These are phyloP conservation scores for Cyphomyrus plagiostoma DNA, from an alignment of 2,113 vertebrate genomes.

Conservation along the genomic window DNA sequence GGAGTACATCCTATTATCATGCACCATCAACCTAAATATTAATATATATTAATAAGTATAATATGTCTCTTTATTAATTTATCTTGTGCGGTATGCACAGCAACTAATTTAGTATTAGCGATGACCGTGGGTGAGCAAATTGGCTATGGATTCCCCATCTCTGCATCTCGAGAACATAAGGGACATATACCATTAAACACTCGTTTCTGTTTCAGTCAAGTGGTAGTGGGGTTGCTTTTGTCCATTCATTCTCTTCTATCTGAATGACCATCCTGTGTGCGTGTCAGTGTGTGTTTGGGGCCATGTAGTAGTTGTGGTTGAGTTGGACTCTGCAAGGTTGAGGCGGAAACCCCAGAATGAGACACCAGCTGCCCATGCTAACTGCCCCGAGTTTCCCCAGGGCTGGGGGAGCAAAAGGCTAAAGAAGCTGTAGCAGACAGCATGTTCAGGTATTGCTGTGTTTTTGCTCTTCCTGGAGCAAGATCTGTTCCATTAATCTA, in stretches of 20 bases:
- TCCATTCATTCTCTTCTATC: not conserved
- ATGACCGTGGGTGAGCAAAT: not conserved
- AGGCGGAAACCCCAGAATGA: not conserved
- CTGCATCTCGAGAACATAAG: not conserved
- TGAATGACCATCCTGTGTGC: not conserved
- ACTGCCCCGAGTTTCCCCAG: not conserved
- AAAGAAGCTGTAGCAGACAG: not conserved
- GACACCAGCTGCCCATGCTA: not conserved
- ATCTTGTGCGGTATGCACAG: not conserved
- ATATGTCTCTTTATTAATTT: not conserved
- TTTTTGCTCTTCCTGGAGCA: not conserved
- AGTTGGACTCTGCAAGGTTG: not conserved
- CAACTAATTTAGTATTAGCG: not conserved
- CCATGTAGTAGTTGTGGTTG: not conserved
- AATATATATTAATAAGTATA: not conserved
- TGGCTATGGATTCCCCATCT: not conserved
- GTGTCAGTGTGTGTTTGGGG: not conserved
- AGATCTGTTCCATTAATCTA: not conserved
- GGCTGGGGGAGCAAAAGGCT: not conserved
- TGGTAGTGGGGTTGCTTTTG: not conserved
- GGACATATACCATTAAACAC: not conserved
- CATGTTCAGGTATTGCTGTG: not conserved
- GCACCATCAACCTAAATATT: not conserved
- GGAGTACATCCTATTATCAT: not conserved
- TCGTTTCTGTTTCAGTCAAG: not conserved